phyloP scores from a whole-genome alignment of 1,140 invertebrate genomes.

The Lucilia sericata region DNA sequence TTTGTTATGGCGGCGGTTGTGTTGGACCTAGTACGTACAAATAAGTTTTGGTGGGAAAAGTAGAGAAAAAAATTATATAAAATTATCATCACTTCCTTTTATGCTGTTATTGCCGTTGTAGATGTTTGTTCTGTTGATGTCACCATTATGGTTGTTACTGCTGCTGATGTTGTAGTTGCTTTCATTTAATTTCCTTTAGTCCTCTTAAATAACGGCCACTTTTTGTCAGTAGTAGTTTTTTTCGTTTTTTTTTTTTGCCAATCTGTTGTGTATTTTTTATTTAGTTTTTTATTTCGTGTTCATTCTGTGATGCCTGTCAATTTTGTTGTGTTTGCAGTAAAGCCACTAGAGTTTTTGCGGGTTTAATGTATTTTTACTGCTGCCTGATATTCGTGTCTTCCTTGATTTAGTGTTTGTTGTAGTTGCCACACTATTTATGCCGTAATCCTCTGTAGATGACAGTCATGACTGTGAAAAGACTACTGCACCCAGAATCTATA shows the following conservation, averaged over 20 bases:
- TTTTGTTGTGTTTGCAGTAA: constrained; percentile 22
- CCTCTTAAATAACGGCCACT: constrained; percentile 24
- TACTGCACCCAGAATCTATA: constrained; percentile 19
- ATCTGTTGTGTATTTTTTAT: not conserved
- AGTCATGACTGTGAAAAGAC: constrained; percentile 18
- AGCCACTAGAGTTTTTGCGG: constrained; percentile 3
- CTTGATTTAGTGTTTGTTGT: constrained; percentile 5
- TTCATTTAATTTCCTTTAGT: constrained; percentile 34
- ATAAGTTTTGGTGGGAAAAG: not conserved
- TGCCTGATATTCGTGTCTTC: not conserved
- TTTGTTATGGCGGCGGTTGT: not conserved
- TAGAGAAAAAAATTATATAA: not conserved
- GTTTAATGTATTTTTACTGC: not conserved
- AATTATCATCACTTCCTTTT: constrained; percentile 31
- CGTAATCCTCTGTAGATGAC: constrained; percentile 33
- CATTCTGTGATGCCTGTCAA: constrained; percentile 16
- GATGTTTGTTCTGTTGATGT: too few relatives aligned
- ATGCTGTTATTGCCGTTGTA: too few relatives aligned
- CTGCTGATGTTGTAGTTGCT: not conserved
- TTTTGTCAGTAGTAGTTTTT: not conserved
- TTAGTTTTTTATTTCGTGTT: too few relatives aligned
- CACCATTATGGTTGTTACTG: too few relatives aligned
- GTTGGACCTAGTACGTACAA: not conserved
- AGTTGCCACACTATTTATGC: constrained; percentile 6
- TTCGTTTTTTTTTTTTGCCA: not conserved